Conservation (phyloP, 2,888 invertebrate genomes). For the Aelia acuminata region DNA sequence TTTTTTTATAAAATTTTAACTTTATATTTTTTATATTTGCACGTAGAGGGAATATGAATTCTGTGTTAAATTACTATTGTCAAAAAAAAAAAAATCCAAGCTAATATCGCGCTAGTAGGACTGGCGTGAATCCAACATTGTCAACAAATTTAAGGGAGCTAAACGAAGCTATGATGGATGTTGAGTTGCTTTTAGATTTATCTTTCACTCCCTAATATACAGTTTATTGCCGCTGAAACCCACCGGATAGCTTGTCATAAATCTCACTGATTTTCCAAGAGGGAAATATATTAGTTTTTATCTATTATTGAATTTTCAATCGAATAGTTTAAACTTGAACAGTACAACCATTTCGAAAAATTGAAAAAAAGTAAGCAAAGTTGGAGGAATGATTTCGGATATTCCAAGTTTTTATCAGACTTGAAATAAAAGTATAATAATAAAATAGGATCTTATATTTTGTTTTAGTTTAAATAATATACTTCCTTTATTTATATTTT, state of each 20-base stretch:
- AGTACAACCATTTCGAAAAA: too few species aligned
- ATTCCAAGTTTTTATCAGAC: too few species aligned
- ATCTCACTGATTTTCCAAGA: neutral
- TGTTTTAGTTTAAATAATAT: too few species aligned
- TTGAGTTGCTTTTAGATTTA: neutral
- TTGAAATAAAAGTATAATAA: too few species aligned
- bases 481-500: too few species aligned
- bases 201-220: neutral
- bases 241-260: neutral
- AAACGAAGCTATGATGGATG: slow-evolving; percentile 21
- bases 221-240: neutral
- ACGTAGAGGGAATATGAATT: neutral
- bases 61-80: neutral
- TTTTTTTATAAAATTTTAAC: too few species aligned
- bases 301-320: neutral
- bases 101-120: neutral
- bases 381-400: too few species aligned
- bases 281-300: slow-evolving; percentile 5
- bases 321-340: neutral
- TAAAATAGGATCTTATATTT: too few species aligned
- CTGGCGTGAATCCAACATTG: slow-evolving; percentile 8
- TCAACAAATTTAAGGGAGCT: neutral
- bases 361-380: too few species aligned
- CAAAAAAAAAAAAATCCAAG: neutral
- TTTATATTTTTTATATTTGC: too few species aligned